These are phyloP conservation scores for Anorthoa munda DNA, from an alignment of 2,888 invertebrate genomes.

Conservation along the genomic window DNA sequence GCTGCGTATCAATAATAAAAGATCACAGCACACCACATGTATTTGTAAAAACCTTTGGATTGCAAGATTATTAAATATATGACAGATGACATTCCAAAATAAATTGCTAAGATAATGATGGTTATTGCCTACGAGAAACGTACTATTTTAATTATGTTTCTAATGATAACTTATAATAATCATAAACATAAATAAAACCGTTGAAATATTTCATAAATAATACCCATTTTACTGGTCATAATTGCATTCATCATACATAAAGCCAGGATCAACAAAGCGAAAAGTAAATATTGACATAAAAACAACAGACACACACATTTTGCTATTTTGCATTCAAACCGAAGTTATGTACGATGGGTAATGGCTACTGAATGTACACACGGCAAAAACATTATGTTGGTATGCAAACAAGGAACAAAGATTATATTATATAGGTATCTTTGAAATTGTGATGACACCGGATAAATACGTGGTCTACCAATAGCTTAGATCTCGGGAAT, in stretches of 20 bases:
- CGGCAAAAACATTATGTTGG: conserved; percentile 5
- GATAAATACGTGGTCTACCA: not conserved
- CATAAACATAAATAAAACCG: conserved; percentile 17
- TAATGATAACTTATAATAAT: not conserved
- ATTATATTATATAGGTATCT: not conserved
- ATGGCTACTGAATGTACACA: conserved; percentile 28
- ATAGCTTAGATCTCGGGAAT: not conserved
- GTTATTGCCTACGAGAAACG: not conserved
- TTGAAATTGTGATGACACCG: conserved; percentile 12
- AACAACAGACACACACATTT: conserved; percentile 23
- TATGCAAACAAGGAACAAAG: conserved; percentile 13
- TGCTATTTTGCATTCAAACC: conserved; percentile 43
- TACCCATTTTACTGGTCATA: conserved; percentile 25
- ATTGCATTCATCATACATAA: conserved; percentile 40
- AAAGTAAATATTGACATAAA: conserved; percentile 47
- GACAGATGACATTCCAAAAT: not conserved
- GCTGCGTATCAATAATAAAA: not conserved
- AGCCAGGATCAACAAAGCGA: conserved; percentile 37
- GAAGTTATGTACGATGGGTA: conserved; percentile 1
- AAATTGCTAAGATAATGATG: not conserved
- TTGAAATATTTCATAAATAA: conserved; percentile 28
- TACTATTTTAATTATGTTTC: not conserved
- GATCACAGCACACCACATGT: not conserved
- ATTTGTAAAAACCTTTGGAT: not conserved
- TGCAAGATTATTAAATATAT: not conserved